Base-by-base conservation (phyloP, 2,888 invertebrate species). In the Zygothrica quintamaculata region DNA sequence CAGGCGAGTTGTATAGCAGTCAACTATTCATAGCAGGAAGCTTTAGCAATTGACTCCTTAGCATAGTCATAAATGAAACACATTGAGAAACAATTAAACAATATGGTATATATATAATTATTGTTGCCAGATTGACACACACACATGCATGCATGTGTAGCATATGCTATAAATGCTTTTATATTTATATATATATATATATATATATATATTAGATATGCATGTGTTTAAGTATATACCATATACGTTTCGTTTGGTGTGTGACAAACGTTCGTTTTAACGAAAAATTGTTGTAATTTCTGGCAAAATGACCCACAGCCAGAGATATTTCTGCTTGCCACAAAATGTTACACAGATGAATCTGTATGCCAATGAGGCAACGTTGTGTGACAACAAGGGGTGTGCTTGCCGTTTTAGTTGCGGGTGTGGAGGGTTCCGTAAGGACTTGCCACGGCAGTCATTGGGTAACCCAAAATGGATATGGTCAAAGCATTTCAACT, bases 251-350 rank as follows among this genome's bases (percentile, higher is more conserved):
- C 55, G 57, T 57, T 58, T 5, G 59, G 52, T 50, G 50, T 52
- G 59, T 69, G 68, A 70, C 79, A 79, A 79, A 70, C 68, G 65
- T 44, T 67, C 55, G 64, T 70, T 67, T 60, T 59, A 61, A 71
- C 65, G 61, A 66, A 68, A 65, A 73, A 72, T 68, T 60, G 53
- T 57, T 59, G 81, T 58, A 64, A 82, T 77, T 82, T 74, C 59
- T 48, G 47, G 51, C 61, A 66, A 65, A 79, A 47, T 61, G 47
- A 60, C 58, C 53, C 39, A 13, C 47, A 48, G 50, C 66, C 66
- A 26, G 53, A 53, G 15, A 37, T 51, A 48, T 60, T 42, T 50
- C 33, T 12, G 29, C 18, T 57, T 33, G 15, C 33, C 55, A 37
- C 18, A n/a, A n/a, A n/a, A n/a, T n/a, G n/a, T n/a, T 46, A 34